Evolutionary conservation across 30 jellyfish, hydroid and myxozoan genomes (phyloP).

Genomic region (Hydra vulgaris): DNA sequence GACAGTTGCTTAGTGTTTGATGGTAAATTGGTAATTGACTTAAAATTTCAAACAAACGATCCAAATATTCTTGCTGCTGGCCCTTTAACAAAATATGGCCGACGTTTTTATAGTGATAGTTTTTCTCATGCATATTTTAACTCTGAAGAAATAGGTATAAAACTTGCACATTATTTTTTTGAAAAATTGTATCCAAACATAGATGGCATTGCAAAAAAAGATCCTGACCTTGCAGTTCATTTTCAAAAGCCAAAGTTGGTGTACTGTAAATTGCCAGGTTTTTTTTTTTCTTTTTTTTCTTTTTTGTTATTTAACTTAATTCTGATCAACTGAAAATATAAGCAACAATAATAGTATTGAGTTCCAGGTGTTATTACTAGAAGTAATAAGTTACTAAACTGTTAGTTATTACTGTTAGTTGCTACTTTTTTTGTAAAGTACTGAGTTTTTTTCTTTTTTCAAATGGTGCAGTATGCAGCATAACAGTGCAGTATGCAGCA

Average conservation of each 20-base stretch:
- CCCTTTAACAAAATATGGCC: conserved; percentile 74
- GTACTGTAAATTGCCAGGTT: conserved; percentile 66
- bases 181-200: conserved; percentile 69
- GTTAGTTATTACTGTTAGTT: no score
- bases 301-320: no score
- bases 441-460: no score
- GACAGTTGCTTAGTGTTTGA: conserved; percentile 92
- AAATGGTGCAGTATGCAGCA: no score
- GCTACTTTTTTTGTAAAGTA: no score
- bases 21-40: conserved; percentile 82
- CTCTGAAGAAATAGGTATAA: conserved; percentile 67
- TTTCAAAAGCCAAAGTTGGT: conserved; percentile 37
- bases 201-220: conserved; percentile 18
- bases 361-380: no score
- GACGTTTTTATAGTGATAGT: conserved; percentile 42
- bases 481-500: no score
- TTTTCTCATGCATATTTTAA: conserved; percentile 52
- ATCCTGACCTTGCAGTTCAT: conserved; percentile 45
- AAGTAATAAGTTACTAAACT: no score
- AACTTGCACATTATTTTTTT: conserved; percentile 71
- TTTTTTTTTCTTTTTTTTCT: not conserved
- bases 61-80: conserved; percentile 82
- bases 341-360: no score
- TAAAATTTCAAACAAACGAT: conserved; percentile 71
- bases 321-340: no score